Evolutionary conservation across 2,113 vertebrate species (phyloP).

Genomic region (Forbesichthys papilliferus): DNA sequence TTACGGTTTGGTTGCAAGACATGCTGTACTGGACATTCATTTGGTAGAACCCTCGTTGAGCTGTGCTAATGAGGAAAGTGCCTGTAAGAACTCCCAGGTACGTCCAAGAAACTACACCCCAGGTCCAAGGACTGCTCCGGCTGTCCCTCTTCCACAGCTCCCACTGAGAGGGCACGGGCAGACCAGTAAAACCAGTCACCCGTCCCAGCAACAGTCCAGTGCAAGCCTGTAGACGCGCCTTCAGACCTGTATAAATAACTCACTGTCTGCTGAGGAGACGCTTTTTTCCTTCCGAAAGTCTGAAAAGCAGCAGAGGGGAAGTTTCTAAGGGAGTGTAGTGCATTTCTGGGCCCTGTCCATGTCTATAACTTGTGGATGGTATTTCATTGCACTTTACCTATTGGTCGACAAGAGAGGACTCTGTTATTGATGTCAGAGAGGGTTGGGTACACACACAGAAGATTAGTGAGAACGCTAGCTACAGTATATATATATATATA

Average conservation of each 20-base stretch:
- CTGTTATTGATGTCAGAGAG: conserved; percentile 41
- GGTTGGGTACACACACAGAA: conserved; percentile 48
- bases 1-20: conserved; percentile 24
- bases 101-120: conserved; percentile 35
- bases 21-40: conserved; percentile 22
- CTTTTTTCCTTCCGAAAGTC: conserved; percentile 47
- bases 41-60: conserved; percentile 27
- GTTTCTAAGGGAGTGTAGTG: conserved; percentile 62
- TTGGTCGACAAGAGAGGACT: conserved; percentile 54
- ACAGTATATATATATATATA: conserved; percentile 15
- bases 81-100: conserved; percentile 22
- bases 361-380: conserved; percentile 57
- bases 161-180: conserved; percentile 33
- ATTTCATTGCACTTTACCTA: conserved; percentile 65
- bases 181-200: conserved; percentile 75
- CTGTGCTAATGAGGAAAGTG: conserved; percentile 32
- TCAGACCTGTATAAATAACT: conserved; percentile 67
- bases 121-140: conserved; percentile 29
- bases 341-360: conserved; percentile 70
- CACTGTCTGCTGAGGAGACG: conserved; percentile 54
- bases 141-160: conserved; percentile 23
- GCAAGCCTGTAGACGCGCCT: conserved; percentile 57
- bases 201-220: conserved; percentile 64
- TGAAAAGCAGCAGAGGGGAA: conserved; percentile 56
- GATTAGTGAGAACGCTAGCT: conserved; percentile 48